phyloP scores from a whole-genome alignment of 2,113 vertebrate species.

The Limanda limanda region DNA sequence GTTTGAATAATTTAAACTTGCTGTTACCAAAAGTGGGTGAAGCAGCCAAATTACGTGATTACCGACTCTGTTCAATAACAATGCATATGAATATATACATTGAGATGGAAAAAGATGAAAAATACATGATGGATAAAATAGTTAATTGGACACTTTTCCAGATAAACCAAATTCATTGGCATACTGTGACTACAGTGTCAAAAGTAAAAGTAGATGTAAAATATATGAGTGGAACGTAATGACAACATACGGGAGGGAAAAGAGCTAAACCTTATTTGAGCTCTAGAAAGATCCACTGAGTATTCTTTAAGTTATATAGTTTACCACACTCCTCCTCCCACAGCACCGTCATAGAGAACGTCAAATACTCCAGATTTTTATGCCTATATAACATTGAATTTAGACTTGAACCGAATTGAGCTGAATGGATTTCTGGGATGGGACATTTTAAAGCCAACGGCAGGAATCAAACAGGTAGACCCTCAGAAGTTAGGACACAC shows the following conservation, averaged over 20 bases:
- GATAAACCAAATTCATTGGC: neutral
- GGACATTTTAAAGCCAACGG: neutral
- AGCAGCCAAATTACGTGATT: too few species aligned
- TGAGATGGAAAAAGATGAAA: neutral
- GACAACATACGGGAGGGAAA: neutral
- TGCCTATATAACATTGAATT: neutral
- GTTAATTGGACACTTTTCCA: too few species aligned
- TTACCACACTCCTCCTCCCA: neutral
- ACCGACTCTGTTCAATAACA: too few species aligned
- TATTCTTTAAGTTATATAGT: neutral
- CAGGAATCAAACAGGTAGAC: conserved; percentile 8
- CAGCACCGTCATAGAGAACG: neutral
- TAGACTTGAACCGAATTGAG: neutral
- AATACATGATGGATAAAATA: neutral
- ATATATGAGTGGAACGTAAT: neutral
- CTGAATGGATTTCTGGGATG: neutral
- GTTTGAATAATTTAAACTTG: neutral
- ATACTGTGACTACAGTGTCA: neutral
- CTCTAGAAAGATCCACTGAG: neutral
- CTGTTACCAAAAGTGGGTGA: neutral
- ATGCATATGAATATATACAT: neutral
- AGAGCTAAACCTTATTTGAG: neutral
- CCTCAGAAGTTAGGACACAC: neutral
- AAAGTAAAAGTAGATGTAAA: neutral
- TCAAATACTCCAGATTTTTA: neutral